These are phyloP conservation scores for Tipula unca DNA, from an alignment of 2,888 invertebrate genomes.

Conservation along the genomic window DNA sequence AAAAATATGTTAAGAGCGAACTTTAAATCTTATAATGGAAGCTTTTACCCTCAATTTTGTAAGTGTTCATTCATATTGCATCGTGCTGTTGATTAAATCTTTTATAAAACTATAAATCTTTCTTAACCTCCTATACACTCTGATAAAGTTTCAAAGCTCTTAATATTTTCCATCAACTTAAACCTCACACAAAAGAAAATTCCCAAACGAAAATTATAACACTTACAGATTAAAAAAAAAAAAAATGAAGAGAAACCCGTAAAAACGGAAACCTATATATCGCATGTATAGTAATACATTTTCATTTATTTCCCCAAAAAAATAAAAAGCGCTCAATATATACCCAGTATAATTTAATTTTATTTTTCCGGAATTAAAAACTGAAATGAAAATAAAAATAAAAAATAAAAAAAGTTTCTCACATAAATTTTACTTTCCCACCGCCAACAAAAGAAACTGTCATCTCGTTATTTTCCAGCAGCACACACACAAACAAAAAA, in stretches of 20 bases:
- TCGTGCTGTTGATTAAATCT: background rate
- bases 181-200: background rate
- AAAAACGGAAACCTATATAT: background rate
- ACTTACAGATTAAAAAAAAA: background rate
- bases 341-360: background rate
- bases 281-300: background rate
- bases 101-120: background rate
- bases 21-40: no score
- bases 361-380: conserved; percentile 8
- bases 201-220: background rate
- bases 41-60: no score
- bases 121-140: background rate
- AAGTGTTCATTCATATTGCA: background rate
- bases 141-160: background rate
- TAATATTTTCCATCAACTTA: background rate
- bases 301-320: background rate
- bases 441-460: conserved; percentile 8
- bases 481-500: background rate
- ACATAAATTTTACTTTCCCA: conserved; percentile 3
- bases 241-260: no score
- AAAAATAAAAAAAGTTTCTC: background rate
- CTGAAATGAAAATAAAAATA: background rate
- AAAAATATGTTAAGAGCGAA: no score
- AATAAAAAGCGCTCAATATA: background rate
- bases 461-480: background rate